phyloP scores from a whole-genome alignment of 2,797 vertebrate genomes.

The Lepus oiostolus region DNA sequence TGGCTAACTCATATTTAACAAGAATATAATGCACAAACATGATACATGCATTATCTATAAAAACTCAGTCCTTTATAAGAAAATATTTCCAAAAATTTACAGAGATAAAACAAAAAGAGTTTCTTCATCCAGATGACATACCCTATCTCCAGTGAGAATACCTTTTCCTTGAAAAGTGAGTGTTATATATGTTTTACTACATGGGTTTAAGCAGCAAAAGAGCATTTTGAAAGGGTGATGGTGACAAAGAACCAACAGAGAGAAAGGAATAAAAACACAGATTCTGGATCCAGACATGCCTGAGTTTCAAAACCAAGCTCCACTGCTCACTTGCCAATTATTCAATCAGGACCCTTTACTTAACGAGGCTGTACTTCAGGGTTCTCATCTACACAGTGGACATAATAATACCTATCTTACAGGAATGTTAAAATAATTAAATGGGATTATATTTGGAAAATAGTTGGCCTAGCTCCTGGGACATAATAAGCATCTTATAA shows the following conservation, averaged over 20 bases:
- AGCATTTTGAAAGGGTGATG: not conserved
- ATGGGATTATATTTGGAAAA: conserved; percentile 67
- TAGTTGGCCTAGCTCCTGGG: not conserved
- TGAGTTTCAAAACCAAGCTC: conserved; percentile 31
- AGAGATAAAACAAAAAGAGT: not conserved
- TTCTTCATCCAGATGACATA: not conserved
- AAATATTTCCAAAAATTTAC: conserved; percentile 2
- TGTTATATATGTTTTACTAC: not conserved
- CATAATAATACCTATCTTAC: conserved; percentile 56
- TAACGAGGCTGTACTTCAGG: not conserved
- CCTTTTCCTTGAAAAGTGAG: not conserved
- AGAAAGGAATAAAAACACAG: not conserved
- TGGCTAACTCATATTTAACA: not conserved
- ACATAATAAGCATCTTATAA: conserved; percentile 62
- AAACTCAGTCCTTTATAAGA: not conserved
- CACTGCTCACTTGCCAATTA: not conserved
- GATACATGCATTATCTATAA: not conserved
- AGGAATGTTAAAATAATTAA: conserved; percentile 56
- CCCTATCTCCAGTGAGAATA: not conserved
- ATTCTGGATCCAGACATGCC: conserved; percentile 1
- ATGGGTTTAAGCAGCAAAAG: not conserved
- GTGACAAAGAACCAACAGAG: not conserved
- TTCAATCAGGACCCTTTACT: not conserved
- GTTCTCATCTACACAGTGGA: conserved; percentile 47
- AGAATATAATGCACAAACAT: not conserved